These are phyloP conservation scores for Leptura quadrifasciata DNA, from an alignment of 2,888 invertebrate genomes.

Conservation along the genomic window DNA sequence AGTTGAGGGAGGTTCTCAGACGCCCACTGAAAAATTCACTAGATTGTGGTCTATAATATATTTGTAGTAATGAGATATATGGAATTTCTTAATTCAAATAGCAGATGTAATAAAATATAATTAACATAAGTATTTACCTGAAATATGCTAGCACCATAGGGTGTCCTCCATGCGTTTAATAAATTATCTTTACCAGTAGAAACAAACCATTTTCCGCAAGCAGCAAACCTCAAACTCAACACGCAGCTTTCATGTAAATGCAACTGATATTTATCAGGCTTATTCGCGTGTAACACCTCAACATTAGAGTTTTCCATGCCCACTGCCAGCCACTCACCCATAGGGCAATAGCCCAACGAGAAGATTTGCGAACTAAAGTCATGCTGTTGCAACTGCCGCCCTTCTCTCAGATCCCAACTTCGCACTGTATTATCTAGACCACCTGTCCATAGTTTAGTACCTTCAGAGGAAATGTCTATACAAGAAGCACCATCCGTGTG, in stretches of 20 bases:
- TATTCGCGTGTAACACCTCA: constrained; percentile 92
- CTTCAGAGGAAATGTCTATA: constrained; percentile 95
- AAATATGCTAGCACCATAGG: constrained; percentile 98
- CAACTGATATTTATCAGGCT: constrained; percentile 96
- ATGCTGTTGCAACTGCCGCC: constrained; percentile 94
- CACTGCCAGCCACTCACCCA: constrained; percentile 97
- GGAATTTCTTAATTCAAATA: too few relatives aligned
- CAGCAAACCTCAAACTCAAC: constrained; percentile 94
- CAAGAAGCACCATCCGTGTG: constrained; percentile 96
- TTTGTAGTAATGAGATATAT: too few relatives aligned
- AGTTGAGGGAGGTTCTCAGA: too few relatives aligned
- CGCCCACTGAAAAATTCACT: too few relatives aligned
- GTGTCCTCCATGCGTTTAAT: constrained; percentile 98
- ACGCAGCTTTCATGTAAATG: constrained; percentile 98
- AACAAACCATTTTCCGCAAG: constrained; percentile 98
- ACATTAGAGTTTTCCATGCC: constrained; percentile 99
- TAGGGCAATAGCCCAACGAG: constrained; percentile 92
- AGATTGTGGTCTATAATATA: too few relatives aligned
- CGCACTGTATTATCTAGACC: constrained; percentile 97
- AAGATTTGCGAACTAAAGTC: constrained; percentile 95
- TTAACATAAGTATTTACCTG: constrained; percentile 79
- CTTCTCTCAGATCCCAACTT: constrained; percentile 96
- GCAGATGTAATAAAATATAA: background rate
- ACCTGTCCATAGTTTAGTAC: constrained; percentile 71
- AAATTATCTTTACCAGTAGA: constrained; percentile 99